Evolutionary conservation across 1,140 invertebrate species (phyloP).

Genomic region (Bombus confusus): DNA sequence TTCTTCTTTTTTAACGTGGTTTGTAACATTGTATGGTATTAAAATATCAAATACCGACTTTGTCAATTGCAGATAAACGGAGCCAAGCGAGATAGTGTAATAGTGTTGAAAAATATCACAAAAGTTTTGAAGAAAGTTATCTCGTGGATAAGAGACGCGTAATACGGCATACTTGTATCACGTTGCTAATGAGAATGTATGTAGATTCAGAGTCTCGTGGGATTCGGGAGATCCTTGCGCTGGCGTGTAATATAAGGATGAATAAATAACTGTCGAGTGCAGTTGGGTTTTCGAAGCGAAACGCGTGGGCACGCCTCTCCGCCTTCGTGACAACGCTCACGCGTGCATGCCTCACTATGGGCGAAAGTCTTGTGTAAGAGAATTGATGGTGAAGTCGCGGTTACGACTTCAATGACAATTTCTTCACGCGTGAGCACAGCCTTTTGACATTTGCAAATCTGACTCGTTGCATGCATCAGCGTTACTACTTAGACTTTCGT

Average conservation of each 20-base stretch:
- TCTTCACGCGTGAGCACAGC: neutral
- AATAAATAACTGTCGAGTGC: conserved; percentile 7
- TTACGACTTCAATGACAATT: conserved; percentile 4
- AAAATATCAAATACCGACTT: too few species aligned
- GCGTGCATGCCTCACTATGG: neutral
- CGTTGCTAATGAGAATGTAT: neutral
- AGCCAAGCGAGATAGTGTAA: too few species aligned
- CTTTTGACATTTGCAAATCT: neutral
- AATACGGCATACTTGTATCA: neutral
- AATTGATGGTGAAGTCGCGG: neutral
- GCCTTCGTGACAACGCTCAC: conserved; percentile 10
- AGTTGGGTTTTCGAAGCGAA: conserved; percentile 6
- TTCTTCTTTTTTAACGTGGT: too few species aligned
- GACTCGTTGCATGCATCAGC: neutral
- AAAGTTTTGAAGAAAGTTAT: neutral
- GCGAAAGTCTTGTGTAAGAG: neutral
- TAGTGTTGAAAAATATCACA: neutral
- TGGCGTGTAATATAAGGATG: neutral
- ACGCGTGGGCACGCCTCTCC: neutral
- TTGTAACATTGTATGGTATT: too few species aligned
- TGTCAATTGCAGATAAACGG: too few species aligned
- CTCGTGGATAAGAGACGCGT: neutral
- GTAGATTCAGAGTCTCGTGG: neutral
- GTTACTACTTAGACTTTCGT: neutral
- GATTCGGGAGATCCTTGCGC: conserved; percentile 1